Conservation (phyloP, 2,797 vertebrate genomes). For the Kryptolebias ocellatus region DNA sequence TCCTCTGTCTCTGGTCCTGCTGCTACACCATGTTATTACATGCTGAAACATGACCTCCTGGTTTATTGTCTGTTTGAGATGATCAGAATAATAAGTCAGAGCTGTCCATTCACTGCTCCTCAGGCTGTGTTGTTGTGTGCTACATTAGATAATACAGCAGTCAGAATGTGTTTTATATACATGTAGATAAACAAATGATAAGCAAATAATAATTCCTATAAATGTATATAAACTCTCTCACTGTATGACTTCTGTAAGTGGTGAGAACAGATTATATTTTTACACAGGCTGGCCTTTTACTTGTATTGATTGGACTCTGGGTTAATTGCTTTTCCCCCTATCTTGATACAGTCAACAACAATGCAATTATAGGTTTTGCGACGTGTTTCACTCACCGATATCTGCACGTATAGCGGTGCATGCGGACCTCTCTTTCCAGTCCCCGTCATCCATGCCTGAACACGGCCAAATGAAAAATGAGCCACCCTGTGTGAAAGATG, state of each 20-base stretch:
- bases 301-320: slow-evolving; percentile 55
- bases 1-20: slow-evolving; percentile 71
- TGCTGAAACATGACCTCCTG: slow-evolving; percentile 77
- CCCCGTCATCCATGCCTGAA: slow-evolving; percentile 76
- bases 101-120: slow-evolving; percentile 67
- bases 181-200: slow-evolving; percentile 4
- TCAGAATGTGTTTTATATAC: not conserved
- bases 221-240: slow-evolving; percentile 10
- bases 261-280: slow-evolving; percentile 47
- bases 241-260: slow-evolving; percentile 26
- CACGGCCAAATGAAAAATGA: slow-evolving; percentile 85
- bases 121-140: slow-evolving; percentile 54
- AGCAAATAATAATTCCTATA: slow-evolving; percentile 3
- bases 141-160: slow-evolving; percentile 16
- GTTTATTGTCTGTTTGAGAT: slow-evolving; percentile 80
- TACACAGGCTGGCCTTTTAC: slow-evolving; percentile 41
- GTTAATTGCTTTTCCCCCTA: slow-evolving; percentile 67
- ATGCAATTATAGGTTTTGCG: slow-evolving; percentile 69
- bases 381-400: slow-evolving; percentile 49
- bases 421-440: slow-evolving; percentile 63
- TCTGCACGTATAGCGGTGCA: slow-evolving; percentile 57
- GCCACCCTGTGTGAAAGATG: slow-evolving; percentile 80
- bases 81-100: slow-evolving; percentile 82
- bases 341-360: slow-evolving; percentile 65
- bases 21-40: slow-evolving; percentile 73